Conservation (phyloP, 2,797 vertebrate species). For the Natrix natrix region DNA sequence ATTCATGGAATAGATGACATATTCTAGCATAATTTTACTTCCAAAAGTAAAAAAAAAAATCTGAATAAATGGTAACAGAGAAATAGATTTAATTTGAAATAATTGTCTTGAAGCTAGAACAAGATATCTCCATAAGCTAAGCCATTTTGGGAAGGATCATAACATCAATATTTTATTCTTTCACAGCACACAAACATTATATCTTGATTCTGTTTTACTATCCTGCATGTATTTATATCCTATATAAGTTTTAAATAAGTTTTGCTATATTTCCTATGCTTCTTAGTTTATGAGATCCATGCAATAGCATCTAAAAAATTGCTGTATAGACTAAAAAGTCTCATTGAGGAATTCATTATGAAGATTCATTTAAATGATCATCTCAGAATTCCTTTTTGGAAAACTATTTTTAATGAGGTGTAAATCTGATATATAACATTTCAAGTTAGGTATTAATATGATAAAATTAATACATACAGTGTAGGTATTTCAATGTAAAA, state of each 20-base stretch:
- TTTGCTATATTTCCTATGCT: not conserved
- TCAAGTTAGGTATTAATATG: not conserved
- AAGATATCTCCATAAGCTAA: not conserved
- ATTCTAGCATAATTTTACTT: constrained; percentile 24
- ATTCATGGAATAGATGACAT: not conserved
- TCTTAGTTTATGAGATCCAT: not conserved
- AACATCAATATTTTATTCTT: not conserved
- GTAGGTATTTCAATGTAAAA: not conserved
- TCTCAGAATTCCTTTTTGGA: not conserved
- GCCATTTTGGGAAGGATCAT: not conserved
- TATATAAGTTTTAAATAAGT: not conserved
- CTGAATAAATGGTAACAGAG: not conserved
- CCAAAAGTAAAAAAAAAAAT: not conserved
- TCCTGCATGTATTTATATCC: not conserved
- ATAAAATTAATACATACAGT: not conserved
- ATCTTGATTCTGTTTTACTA: not conserved
- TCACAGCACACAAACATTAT: not conserved
- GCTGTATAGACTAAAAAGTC: not conserved
- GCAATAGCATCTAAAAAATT: not conserved
- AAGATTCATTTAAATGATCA: not conserved
- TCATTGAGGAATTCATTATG: not conserved
- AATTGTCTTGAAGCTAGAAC: not conserved
- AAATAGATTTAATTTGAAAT: not conserved
- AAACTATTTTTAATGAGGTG: not conserved
- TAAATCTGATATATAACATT: not conserved